Conservation (phyloP, 1,140 invertebrate species). For the Sycophaga agraensis region DNA sequence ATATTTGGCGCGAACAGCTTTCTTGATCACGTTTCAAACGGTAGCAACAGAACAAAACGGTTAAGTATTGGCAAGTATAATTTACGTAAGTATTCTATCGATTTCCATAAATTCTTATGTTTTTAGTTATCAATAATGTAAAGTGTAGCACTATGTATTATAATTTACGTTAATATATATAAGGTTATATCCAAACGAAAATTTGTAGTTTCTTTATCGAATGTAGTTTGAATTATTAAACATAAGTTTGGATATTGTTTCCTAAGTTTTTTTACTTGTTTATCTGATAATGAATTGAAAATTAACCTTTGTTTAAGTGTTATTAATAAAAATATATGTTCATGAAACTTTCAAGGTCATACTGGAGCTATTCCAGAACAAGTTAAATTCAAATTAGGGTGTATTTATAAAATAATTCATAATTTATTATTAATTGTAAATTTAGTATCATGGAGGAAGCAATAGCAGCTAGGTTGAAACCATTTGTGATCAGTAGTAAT, state of each 20-base stretch:
- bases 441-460: constrained; percentile 48
- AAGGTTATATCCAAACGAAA: background rate
- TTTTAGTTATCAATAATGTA: background rate
- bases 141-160: background rate
- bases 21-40: constrained; percentile 26
- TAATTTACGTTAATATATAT: background rate
- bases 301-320: background rate
- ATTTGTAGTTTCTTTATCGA: background rate
- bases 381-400: no score
- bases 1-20: constrained; percentile 26
- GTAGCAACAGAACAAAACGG: constrained; percentile 5
- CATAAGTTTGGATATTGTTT: no score
- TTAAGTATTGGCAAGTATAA: constrained; percentile 1
- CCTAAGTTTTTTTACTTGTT: no score
- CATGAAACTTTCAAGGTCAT: constrained; percentile 6
- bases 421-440: constrained; percentile 2
- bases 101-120: background rate
- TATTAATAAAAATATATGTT: background rate
- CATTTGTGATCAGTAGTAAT: constrained; percentile 69
- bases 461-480: constrained; percentile 59
- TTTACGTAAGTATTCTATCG: background rate
- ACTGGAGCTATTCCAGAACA: background rate
- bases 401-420: background rate
- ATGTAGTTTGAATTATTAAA: no score
- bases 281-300: no score